Evolutionary conservation across 1,140 invertebrate species (phyloP), one percentile per base, ranked within the genome.

Genomic region (Scaptomyza graminum): DNA sequence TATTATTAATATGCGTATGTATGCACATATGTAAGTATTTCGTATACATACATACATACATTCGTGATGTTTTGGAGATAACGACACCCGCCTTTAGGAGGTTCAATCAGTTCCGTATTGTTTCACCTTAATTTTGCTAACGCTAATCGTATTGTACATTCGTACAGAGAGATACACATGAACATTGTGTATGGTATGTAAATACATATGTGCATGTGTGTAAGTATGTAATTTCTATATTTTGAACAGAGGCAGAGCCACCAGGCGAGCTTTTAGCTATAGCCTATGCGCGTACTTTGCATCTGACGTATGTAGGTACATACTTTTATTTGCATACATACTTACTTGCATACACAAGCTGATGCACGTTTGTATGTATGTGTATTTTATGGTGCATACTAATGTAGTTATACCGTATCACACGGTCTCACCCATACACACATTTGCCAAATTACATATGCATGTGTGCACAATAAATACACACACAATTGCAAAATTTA

Each of bases 201-300:
- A 1, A 18, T 18, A 18, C 18, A 18, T 18, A 22, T 22, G 18
- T 22, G 18, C 15, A 15, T 49, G 9, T n/a, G 3, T 16, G 15
- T 37, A 11, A 25, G n/a, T 54, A 8, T 15, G 44, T 46, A 15
- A 15, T 8, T 46, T 47, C 11, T 46, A 25, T 50, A 22, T 22
- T 3, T 66, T 22, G 13, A 8, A 3, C 25, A 9, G 47, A 25
- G 57, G 16, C 51, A 69, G 60, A 69, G 59, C 51, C 60, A 63
- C 11, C 12, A 57, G 61, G 28, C 68, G 46, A 71, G 68, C 68
- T 71, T 65, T 71, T 11, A 55, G 60, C 59, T 55, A 34, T 15
- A 18, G 22, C 13, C n/a, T 49, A 60, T 56, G 44, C 22, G 47
- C 61, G 61, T 64, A 70, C 60, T 70, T 64, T 69, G 59, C 57